Evolutionary conservation across 1,140 invertebrate genomes (phyloP).

Genomic region (Bombus superbus): DNA sequence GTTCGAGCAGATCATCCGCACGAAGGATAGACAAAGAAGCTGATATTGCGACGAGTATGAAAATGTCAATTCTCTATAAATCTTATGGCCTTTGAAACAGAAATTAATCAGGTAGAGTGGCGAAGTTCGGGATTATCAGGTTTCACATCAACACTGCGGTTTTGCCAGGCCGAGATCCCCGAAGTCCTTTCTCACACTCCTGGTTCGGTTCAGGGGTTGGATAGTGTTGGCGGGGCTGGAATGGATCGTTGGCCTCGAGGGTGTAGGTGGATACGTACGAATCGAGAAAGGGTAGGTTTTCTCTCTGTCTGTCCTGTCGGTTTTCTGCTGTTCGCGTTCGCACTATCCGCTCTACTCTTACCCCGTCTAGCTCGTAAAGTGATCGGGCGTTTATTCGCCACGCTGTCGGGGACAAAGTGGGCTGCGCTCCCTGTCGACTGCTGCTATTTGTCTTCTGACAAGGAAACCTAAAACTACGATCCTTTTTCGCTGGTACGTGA

Average conservation of each 20-base stretch:
- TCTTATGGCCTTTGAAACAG: slow-evolving; percentile 51
- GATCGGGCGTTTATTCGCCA: slow-evolving; percentile 75
- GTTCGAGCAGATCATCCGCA: too few relatives aligned
- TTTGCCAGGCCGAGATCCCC: slow-evolving; percentile 56
- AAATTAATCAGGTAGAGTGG: slow-evolving; percentile 70
- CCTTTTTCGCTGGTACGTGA: slow-evolving; percentile 64
- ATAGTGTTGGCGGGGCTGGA: slow-evolving; percentile 67
- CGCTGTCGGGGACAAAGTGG: slow-evolving; percentile 75
- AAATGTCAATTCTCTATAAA: slow-evolving; percentile 32
- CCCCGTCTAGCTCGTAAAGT: slow-evolving; percentile 69
- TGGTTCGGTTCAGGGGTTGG: slow-evolving; percentile 51
- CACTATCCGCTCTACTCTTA: slow-evolving; percentile 57
- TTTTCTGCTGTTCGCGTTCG: slow-evolving; percentile 52
- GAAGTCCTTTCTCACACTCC: slow-evolving; percentile 44
- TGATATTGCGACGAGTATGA: neutral
- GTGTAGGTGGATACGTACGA: slow-evolving; percentile 69
- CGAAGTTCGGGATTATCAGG: slow-evolving; percentile 67
- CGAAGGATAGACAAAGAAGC: neutral
- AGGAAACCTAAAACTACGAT: slow-evolving; percentile 71
- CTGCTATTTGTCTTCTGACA: slow-evolving; percentile 74
- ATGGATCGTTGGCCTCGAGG: slow-evolving; percentile 70
- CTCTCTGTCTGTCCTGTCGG: slow-evolving; percentile 39
- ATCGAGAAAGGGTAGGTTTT: slow-evolving; percentile 66
- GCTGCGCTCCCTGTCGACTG: slow-evolving; percentile 71
- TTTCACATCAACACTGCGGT: slow-evolving; percentile 67